Base-by-base conservation (phyloP, 2,113 vertebrate species). In the Craseonycteris thonglongyai region DNA sequence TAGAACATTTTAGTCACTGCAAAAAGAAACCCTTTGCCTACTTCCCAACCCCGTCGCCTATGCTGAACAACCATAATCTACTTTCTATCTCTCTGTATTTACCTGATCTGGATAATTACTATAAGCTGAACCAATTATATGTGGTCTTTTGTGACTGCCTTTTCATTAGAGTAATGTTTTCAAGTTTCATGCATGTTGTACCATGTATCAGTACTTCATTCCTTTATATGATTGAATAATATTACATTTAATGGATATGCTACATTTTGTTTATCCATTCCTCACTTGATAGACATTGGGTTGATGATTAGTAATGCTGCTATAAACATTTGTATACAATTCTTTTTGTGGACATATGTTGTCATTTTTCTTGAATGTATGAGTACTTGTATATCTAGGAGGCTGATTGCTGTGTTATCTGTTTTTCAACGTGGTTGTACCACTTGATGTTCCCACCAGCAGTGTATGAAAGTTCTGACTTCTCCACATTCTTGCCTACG, bases 161-260 rank as follows among this genome's bases (percentile, higher is more conserved):
- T 49, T 91, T 14, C 51, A 9, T 42, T 68, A 51, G 12, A 26
- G 2, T 47, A 2, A 40, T 28, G 40, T 87, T 87, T 80, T 66
- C n/a, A 81, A 8, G 49, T 68, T 68, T 88, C 21, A 5, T 30
- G 24, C 28, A 5, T 54, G 7, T 54, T 28, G 7, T 63, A 3
- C 13, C 28, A 15, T 15, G 68, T 63, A 19, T n/a, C 42, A 63
- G n/a, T 24, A 22, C 38, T 63, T 45, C n/a, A n/a, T n/a, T 58
- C 22, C 54, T 86, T 58, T 33, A 24, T 66, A 21, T 61, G 69
- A 11, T 54, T 68, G 63, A 68, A n/a, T 78, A 15, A 22, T 14
- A 12, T 30, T n/a, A 15, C 24, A 9, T 45, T 51, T 10, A 38
- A 14, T 19, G 21, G 7, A 6, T 6, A 0, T 6, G 2, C 40